These are phyloP conservation scores for Gavialis gangeticus DNA, from an alignment of 2,113 vertebrate species.

Conservation along the genomic window DNA sequence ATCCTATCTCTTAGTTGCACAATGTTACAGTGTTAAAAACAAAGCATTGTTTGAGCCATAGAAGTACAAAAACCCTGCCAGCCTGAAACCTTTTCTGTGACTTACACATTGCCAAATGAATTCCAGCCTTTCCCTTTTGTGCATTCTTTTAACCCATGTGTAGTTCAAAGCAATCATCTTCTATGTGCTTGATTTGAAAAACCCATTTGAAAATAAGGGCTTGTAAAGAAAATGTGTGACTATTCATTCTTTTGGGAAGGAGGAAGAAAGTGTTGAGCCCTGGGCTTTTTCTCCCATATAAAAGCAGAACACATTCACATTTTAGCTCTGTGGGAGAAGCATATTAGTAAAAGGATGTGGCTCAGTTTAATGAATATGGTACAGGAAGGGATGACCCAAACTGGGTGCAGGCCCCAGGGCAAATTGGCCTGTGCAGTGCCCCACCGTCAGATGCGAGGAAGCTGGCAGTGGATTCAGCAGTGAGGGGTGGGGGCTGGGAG, in stretches of 20 bases:
- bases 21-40: background rate
- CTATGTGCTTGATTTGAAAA: background rate
- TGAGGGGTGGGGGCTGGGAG: too few species aligned
- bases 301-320: background rate
- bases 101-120: background rate
- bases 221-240: background rate
- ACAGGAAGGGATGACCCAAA: background rate
- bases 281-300: background rate
- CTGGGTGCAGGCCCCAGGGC: too few species aligned
- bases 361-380: background rate
- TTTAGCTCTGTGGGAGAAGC: background rate
- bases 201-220: background rate
- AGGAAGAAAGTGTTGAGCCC: background rate
- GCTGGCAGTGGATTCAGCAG: too few species aligned
- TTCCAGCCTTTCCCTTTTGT: background rate
- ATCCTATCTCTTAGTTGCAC: background rate
- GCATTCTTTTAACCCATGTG: background rate
- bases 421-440: too few species aligned
- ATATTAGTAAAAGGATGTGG: background rate
- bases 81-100: background rate
- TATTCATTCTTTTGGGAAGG: background rate
- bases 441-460: too few species aligned
- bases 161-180: background rate
- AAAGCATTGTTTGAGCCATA: background rate
- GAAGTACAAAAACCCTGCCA: background rate